These are phyloP conservation scores for Gadus chalcogrammus DNA, from an alignment of 2,113 vertebrate species.

Conservation along the genomic window DNA sequence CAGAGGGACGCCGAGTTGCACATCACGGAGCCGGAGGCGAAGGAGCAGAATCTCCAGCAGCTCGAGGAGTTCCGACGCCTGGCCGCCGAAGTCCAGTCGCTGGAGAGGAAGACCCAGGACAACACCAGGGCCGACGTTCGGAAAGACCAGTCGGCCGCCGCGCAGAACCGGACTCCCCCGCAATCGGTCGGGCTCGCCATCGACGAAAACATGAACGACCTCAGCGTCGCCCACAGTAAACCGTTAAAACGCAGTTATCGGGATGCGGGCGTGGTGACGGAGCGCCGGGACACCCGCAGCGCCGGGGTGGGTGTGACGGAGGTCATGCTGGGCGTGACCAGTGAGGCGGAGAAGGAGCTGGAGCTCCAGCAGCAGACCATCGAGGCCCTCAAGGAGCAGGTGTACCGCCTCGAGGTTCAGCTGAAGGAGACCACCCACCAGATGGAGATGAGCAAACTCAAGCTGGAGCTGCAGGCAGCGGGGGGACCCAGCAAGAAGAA, in stretches of 20 bases:
- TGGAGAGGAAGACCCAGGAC: constrained; percentile 87
- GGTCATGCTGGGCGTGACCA: constrained; percentile 86
- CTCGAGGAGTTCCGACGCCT: constrained; percentile 88
- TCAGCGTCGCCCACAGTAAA: constrained; percentile 63
- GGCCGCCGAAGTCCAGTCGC: constrained; percentile 88
- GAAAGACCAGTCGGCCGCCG: constrained; percentile 27
- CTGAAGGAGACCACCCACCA: constrained; percentile 90
- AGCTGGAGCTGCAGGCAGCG: constrained; percentile 88
- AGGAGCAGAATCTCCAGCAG: constrained; percentile 80
- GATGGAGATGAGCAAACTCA: constrained; percentile 94
- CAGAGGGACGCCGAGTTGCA: constrained; percentile 81
- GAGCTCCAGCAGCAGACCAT: constrained; percentile 95
- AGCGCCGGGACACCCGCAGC: constrained; percentile 64
- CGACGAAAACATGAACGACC: constrained; percentile 81
- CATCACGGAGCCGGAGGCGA: constrained; percentile 81
- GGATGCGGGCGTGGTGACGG: constrained; percentile 77
- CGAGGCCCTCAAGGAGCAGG: constrained; percentile 89
- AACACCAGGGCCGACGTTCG: constrained; percentile 43
- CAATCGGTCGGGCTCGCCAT: constrained; percentile 81
- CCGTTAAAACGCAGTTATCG: constrained; percentile 2
- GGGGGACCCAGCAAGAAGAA: constrained; percentile 81
- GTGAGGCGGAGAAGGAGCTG: constrained; percentile 84
- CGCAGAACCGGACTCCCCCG: constrained; percentile 47
- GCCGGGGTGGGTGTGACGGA: constrained; percentile 81
- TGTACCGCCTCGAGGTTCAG: constrained; percentile 89